These are phyloP conservation scores for Pica pica DNA, from an alignment of 2,113 vertebrate species.

Conservation along the genomic window DNA sequence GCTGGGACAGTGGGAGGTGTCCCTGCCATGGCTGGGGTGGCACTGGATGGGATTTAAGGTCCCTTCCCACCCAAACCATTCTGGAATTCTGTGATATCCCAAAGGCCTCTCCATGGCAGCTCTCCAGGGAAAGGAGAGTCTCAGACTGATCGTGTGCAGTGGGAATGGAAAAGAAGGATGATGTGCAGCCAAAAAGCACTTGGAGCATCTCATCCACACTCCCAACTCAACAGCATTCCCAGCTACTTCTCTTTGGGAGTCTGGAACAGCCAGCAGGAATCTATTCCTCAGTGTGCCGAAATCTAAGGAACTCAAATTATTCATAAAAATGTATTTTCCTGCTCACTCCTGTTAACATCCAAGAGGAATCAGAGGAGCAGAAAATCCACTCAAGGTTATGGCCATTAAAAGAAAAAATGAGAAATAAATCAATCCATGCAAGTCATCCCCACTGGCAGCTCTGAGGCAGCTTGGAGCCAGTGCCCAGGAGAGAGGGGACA, in stretches of 20 bases:
- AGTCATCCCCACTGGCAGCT: background rate
- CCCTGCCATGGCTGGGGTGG: background rate
- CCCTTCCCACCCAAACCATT: background rate
- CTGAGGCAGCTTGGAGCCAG: background rate
- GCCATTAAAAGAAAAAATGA: background rate
- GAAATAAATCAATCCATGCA: background rate
- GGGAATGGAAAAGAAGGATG: background rate
- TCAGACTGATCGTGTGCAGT: background rate
- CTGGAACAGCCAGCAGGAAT: background rate
- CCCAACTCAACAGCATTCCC: background rate
- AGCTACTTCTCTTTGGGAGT: background rate
- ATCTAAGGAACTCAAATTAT: background rate
- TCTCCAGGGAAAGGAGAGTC: background rate
- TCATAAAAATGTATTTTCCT: background rate
- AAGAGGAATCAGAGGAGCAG: background rate
- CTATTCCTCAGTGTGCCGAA: background rate
- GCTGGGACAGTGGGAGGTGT: background rate
- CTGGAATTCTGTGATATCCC: background rate
- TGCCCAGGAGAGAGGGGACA: background rate
- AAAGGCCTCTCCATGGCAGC: background rate
- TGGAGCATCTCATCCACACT: background rate
- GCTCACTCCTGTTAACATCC: background rate
- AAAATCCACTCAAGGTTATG: background rate
- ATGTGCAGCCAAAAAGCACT: background rate
- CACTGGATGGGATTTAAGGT: background rate